Percentiles rank a stretch among this genome's conserved stretches.
phyloP scores from a whole-genome alignment of 2,888 invertebrate species.

The Eurytoma californica region DNA sequence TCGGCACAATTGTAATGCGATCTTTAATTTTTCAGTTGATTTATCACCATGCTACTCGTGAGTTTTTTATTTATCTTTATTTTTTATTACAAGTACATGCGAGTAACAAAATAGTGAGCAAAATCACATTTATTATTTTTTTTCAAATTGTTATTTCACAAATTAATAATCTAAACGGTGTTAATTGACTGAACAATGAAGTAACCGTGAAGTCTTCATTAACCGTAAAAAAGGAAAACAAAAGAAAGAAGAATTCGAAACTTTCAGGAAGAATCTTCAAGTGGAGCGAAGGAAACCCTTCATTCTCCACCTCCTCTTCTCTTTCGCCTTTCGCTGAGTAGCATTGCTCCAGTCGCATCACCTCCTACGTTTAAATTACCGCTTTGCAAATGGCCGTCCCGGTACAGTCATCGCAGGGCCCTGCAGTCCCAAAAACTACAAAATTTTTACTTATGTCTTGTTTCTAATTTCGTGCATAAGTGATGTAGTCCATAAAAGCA shows the following conservation, averaged over 20 bases:
- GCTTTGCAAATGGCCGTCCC: slow-evolving; percentile 53
- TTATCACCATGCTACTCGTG: not conserved
- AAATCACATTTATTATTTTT: too few species aligned
- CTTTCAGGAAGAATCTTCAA: slow-evolving; percentile 31
- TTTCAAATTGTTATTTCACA: too few species aligned
- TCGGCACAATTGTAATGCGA: not conserved
- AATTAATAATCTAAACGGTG: not conserved
- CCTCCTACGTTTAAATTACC: slow-evolving; percentile 55
- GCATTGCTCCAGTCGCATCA: slow-evolving; percentile 42
- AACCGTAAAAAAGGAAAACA: not conserved
- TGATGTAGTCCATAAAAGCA: too few species aligned
- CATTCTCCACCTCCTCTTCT: slow-evolving; percentile 28
- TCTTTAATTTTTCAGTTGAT: slow-evolving; percentile 7
- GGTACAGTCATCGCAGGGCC: slow-evolving; percentile 48
- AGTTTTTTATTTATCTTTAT: not conserved
- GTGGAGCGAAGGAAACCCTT: slow-evolving; percentile 4
- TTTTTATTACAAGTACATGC: not conserved
- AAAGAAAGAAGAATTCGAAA: slow-evolving; percentile 20
- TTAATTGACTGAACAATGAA: not conserved
- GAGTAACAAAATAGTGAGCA: too few species aligned
- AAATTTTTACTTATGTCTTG: too few species aligned
- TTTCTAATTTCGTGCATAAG: too few species aligned
- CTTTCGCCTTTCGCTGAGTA: not conserved
- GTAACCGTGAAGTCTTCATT: not conserved
- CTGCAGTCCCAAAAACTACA: slow-evolving; percentile 42